Conservation (phyloP, 1,140 invertebrate species). For the Drosophila equinoxialis region DNA sequence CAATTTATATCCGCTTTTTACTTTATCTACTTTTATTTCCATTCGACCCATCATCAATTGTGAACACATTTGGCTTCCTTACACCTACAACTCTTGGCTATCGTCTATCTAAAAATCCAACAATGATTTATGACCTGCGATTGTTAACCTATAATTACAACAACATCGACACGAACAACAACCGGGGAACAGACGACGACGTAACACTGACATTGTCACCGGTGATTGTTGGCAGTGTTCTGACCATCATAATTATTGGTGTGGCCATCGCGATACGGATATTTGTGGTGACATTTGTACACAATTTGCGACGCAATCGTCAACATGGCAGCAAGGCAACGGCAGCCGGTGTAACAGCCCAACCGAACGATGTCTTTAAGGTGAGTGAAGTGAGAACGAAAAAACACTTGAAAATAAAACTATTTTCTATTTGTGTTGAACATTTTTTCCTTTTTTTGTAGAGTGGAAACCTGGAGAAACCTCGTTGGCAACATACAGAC, state of each 20-base stretch:
- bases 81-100: constrained; percentile 32
- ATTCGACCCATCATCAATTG: constrained; percentile 44
- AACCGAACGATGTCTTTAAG: constrained; percentile 77
- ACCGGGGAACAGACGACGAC: constrained; percentile 65
- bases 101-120: constrained; percentile 65
- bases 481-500: constrained; percentile 82
- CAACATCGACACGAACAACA: constrained; percentile 48
- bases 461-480: constrained; percentile 76
- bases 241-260: constrained; percentile 82
- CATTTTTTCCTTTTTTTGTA: constrained; percentile 20
- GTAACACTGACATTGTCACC: constrained; percentile 76
- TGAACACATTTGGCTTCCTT: constrained; percentile 32
- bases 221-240: constrained; percentile 79
- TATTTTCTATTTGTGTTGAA: constrained; percentile 25
- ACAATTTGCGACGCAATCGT: constrained; percentile 80
- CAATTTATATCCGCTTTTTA: constrained; percentile 8
- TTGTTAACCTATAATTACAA: constrained; percentile 73
- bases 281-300: constrained; percentile 77
- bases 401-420: neutral
- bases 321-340: constrained; percentile 76
- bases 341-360: constrained; percentile 60
- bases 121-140: constrained; percentile 71
- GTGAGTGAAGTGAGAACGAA: constrained; percentile 39
- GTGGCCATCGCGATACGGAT: constrained; percentile 80
- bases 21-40: constrained; percentile 26